Evolutionary conservation across 2,797 vertebrate genomes (phyloP), one percentile per base, ranked within the genome.

Genomic region (Limosa lapponica): DNA sequence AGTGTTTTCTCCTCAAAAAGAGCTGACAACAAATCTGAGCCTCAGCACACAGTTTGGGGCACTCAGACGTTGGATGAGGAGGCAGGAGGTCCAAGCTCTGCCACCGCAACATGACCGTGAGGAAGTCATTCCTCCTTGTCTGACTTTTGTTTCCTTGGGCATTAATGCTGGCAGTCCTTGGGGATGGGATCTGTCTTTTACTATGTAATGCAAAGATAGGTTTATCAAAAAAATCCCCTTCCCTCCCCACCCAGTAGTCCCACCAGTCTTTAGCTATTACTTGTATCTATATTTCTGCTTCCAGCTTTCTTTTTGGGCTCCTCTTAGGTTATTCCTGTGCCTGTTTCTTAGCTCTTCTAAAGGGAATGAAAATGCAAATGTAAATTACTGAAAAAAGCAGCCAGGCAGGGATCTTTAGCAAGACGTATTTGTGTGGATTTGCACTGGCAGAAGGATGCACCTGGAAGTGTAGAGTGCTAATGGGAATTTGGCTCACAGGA

Each of bases 401-500:
- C 7, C 41, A 67, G 46, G 55, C 48, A 59, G 28, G 32, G 34
- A 36, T 48, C 48, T 77, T 70, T 71, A 71, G 9, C 1, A 7
- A 81, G 59, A 48, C 16, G 23, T 1, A 28, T 90, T 46, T 77
- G 25, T 55, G 52, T 44, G 59, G 71, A 58, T 82, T 51, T 67
- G 8, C 65, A 30, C 37, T 49, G 61, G 41, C 58, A 81, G 82
- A 71, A 95, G n/a, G 61, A 86, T n/a, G 54, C 57, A 86, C 61
- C 85, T 86, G 65, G 34, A 91, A 78, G 59, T 32, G 8, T n/a
- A 18, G 22, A 55, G 37, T 19, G 30, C 52, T 78, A 32, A 48
- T 57, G 65, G 79, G 82, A 86, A 89, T 94, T 87, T 91, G 82
- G 58, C 48, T 91, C 36, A 37, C 16, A 62, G 32, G 57, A 61